A percentile compares a stretch with the other conserved stretches of the same genome.
Conservation (phyloP, 2,888 invertebrate species). For the Geotrupes spiniger region DNA sequence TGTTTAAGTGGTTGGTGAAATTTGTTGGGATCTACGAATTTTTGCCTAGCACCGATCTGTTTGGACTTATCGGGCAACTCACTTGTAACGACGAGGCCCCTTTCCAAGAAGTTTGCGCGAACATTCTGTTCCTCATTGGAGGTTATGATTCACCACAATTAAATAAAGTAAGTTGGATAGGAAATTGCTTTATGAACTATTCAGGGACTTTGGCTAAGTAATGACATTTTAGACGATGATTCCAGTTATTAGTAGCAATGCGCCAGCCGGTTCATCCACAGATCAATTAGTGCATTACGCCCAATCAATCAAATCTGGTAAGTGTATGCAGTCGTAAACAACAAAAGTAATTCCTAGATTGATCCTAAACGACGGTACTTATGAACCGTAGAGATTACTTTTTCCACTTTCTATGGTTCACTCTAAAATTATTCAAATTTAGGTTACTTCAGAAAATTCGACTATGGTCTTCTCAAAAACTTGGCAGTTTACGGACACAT, state of each 20-base stretch:
- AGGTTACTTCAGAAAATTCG: conserved; percentile 56
- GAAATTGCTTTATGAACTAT: neutral
- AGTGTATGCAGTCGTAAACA: neutral
- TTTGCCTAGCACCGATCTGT: conserved; percentile 56
- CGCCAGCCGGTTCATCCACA: conserved; percentile 30
- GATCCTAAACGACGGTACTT: no score
- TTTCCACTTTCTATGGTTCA: no score
- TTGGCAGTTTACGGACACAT: conserved; percentile 39
- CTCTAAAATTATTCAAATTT: neutral
- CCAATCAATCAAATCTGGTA: conserved; percentile 23
- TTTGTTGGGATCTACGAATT: conserved; percentile 61
- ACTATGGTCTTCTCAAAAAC: conserved; percentile 50
- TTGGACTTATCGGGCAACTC: conserved; percentile 53
- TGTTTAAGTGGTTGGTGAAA: conserved; percentile 46
- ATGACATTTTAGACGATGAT: conserved; percentile 28
- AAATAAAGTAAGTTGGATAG: conserved; percentile 48
- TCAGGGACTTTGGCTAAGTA: neutral
- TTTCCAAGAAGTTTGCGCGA: conserved; percentile 62
- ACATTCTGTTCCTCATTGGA: conserved; percentile 63
- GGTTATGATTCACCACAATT: conserved; percentile 60
- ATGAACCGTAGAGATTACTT: no score
- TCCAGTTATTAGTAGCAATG: conserved; percentile 28
- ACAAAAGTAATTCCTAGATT: no score
- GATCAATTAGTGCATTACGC: conserved; percentile 31
- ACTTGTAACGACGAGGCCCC: conserved; percentile 57